Evolutionary conservation across 2,888 invertebrate genomes (phyloP), one percentile per base, ranked within the genome.

Genomic region (Labia minor): DNA sequence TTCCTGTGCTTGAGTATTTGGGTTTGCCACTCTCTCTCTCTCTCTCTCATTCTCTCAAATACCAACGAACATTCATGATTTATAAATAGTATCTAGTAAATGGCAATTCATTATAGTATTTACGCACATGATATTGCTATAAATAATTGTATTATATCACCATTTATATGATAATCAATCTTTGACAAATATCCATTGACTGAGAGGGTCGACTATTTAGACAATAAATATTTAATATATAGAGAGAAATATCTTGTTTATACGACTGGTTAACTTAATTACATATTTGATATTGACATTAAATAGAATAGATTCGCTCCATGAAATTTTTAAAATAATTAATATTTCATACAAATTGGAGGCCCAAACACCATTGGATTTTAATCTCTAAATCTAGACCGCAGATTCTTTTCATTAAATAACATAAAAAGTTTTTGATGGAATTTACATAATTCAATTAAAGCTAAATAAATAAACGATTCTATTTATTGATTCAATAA

Each of bases 81-180:
- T 49, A 49, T 49, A n/a, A 49, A 49, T 49, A 49, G 3, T 49
- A 49, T 49, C 14, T 14, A 49, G n/a, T 49, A 49, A 49, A 49
- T 14, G 49, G 49, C 49, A 49, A 49, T 49, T 49, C 14, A 49
- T 49, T 49, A 49, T 49, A n/a, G 2, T 49, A 49, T 49, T 49
- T 49, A 49, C 49, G 49, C 16, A 8, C 49, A 11, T n/a, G 3
- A 49, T 49, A 49, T 49, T 49, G 49, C 16, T 14, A 49, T 49
- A 49, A 49, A 11, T 49, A 49, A 49, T 49, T 49, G 49, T 49
- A 49, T 49, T 49, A 49, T 49, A 49, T 49, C 49, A 49, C 49
- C 49, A 49, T 49, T 49, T 49, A 49, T 49, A 49, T 49, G 49
- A 49, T 49, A 49, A 49, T 49, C 49, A 49, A 49, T 49, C 49